Evolutionary conservation across 1,140 invertebrate species (phyloP).

Genomic region (Thalassaphorura encarpata): DNA sequence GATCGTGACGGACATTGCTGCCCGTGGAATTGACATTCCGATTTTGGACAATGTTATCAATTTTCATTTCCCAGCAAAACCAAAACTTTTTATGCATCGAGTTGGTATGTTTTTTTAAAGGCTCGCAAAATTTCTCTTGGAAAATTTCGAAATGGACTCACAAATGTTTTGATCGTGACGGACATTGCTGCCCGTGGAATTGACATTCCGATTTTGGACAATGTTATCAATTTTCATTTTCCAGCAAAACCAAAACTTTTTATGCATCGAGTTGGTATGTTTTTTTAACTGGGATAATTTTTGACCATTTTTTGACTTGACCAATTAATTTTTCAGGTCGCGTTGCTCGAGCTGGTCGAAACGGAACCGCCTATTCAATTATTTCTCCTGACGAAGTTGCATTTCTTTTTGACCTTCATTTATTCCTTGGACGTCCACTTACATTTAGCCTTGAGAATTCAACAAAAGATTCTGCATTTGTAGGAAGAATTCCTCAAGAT

Average conservation of each 20-base stretch:
- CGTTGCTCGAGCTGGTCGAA: slow-evolving; percentile 87
- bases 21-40: slow-evolving; percentile 81
- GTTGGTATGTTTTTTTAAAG: slow-evolving; percentile 61
- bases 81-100: slow-evolving; percentile 96
- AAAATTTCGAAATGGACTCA: slow-evolving; percentile 73
- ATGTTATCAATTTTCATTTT: slow-evolving; percentile 96
- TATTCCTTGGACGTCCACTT: slow-evolving; percentile 78
- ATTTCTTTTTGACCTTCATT: slow-evolving; percentile 83
- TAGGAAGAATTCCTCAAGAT: slow-evolving; percentile 70
- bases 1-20: slow-evolving; percentile 94
- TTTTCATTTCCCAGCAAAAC: slow-evolving; percentile 91
- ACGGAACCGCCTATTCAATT: slow-evolving; percentile 80
- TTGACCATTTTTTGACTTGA: slow-evolving; percentile 2
- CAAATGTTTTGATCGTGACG: slow-evolving; percentile 79
- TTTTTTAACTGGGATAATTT: neutral
- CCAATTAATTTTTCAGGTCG: slow-evolving; percentile 50
- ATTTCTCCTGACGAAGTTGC: slow-evolving; percentile 80
- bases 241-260: slow-evolving; percentile 94
- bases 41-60: slow-evolving; percentile 94
- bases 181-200: slow-evolving; percentile 92
- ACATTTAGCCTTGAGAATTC: slow-evolving; percentile 37
- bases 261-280: slow-evolving; percentile 86
- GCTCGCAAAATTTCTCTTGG: slow-evolving; percentile 92
- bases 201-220: slow-evolving; percentile 83
- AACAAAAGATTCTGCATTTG: slow-evolving; percentile 33